phyloP scores from a whole-genome alignment of 1,140 invertebrate genomes.

The Eulimnadia texana region DNA sequence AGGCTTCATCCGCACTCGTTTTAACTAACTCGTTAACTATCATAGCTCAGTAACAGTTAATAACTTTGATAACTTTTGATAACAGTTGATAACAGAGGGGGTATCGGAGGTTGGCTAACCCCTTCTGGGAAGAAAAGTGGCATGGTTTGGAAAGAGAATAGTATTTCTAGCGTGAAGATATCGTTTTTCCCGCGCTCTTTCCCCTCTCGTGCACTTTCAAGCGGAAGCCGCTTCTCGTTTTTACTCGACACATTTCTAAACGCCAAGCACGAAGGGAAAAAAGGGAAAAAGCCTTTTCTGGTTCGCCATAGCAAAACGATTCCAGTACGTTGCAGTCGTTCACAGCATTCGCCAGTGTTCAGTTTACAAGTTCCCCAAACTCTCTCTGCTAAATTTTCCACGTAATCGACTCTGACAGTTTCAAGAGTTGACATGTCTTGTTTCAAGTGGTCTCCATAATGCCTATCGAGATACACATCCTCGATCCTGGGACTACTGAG shows the following conservation, averaged over 20 bases:
- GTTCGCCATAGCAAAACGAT: background rate
- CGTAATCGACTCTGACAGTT: background rate
- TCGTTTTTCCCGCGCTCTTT: background rate
- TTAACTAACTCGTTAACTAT: too few relatives aligned
- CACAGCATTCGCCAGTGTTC: background rate
- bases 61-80: too few relatives aligned
- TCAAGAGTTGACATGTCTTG: background rate
- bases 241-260: background rate
- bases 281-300: background rate
- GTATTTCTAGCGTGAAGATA: background rate
- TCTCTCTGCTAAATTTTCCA: background rate
- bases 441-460: background rate
- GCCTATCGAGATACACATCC: background rate
- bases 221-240: background rate
- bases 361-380: background rate
- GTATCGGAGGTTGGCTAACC: too few relatives aligned
- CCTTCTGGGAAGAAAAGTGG: background rate
- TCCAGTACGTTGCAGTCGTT: background rate
- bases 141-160: background rate
- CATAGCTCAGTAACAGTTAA: too few relatives aligned
- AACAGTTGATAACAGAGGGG: too few relatives aligned
- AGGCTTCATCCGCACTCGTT: too few relatives aligned
- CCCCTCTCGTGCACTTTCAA: background rate
- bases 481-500: background rate
- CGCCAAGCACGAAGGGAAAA: too few relatives aligned